phyloP scores from a whole-genome alignment of 2,888 invertebrate species.

The Nephrotoma guestfalica region DNA sequence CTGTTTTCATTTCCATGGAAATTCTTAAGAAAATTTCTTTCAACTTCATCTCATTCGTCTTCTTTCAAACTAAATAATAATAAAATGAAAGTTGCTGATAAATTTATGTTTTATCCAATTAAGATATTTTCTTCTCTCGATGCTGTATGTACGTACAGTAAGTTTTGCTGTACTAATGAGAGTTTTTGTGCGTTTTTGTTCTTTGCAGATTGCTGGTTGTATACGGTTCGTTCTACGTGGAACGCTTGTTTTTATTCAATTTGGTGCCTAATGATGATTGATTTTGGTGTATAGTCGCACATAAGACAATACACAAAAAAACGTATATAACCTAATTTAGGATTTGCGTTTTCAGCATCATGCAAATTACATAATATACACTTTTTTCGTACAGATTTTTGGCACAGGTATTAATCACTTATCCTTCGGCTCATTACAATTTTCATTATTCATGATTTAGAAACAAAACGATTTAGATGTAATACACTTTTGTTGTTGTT shows the following conservation, averaged over 20 bases:
- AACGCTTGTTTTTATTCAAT: not conserved
- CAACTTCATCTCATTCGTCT: not conserved
- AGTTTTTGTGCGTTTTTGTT: not conserved
- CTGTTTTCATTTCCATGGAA: not conserved
- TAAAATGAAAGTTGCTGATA: not conserved
- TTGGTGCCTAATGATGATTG: not conserved
- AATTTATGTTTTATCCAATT: not conserved
- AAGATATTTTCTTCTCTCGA: not conserved
- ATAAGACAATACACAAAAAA: not conserved
- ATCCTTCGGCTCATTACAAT: not conserved
- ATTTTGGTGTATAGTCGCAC: not conserved
- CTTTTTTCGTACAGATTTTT: not conserved
- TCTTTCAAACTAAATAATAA: not conserved
- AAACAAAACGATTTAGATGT: not conserved
- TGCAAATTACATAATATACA: not conserved
- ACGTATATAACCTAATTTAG: not conserved
- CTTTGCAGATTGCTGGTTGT: not conserved
- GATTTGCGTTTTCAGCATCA: not conserved
- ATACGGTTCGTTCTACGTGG: not conserved
- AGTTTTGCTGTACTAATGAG: not conserved
- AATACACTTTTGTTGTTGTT: not conserved
- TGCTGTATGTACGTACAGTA: not conserved
- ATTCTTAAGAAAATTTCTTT: not conserved
- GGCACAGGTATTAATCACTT: not conserved
- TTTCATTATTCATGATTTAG: not conserved